Conservation (phyloP, 2,113 vertebrate genomes). For the Clupea harengus region DNA sequence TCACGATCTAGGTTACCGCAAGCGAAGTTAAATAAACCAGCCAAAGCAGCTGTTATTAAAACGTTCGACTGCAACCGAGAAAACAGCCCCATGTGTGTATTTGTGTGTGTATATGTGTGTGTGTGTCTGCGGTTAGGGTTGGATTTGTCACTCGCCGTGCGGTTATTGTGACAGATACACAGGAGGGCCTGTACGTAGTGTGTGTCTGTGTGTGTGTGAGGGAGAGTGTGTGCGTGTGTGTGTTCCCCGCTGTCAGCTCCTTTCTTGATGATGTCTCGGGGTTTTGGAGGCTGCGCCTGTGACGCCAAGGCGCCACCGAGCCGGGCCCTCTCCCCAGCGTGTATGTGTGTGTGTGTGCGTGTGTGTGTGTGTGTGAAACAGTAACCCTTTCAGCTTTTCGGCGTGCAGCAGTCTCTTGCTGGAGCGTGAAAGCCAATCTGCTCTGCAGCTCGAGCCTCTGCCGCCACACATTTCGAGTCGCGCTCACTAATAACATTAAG, state of each 20-base stretch:
- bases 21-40: conserved; percentile 19
- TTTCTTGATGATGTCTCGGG: conserved; percentile 78
- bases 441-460: conserved; percentile 62
- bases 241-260: conserved; percentile 79
- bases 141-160: conserved; percentile 75
- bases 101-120: conserved; percentile 48
- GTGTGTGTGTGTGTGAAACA: conserved; percentile 62
- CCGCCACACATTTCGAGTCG: conserved; percentile 3
- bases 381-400: conserved; percentile 78
- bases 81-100: conserved; percentile 38
- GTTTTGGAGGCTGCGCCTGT: conserved; percentile 77
- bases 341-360: neutral
- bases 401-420: conserved; percentile 68
- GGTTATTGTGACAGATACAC: conserved; percentile 76
- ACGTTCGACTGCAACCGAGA: conserved; percentile 23
- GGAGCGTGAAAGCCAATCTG: conserved; percentile 76
- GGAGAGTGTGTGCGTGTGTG: conserved; percentile 52
- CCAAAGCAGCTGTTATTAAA: conserved; percentile 40
- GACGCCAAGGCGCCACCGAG: conserved; percentile 80
- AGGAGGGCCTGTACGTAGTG: conserved; percentile 55
- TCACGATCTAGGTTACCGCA: conserved; percentile 15
- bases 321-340: conserved; percentile 75
- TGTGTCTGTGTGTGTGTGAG: conserved; percentile 34
- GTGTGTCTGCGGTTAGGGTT: conserved; percentile 69
- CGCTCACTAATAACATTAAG: conserved; percentile 5